Evolutionary conservation across 1,140 invertebrate species (phyloP).

Genomic region (Lepidostoma basale): DNA sequence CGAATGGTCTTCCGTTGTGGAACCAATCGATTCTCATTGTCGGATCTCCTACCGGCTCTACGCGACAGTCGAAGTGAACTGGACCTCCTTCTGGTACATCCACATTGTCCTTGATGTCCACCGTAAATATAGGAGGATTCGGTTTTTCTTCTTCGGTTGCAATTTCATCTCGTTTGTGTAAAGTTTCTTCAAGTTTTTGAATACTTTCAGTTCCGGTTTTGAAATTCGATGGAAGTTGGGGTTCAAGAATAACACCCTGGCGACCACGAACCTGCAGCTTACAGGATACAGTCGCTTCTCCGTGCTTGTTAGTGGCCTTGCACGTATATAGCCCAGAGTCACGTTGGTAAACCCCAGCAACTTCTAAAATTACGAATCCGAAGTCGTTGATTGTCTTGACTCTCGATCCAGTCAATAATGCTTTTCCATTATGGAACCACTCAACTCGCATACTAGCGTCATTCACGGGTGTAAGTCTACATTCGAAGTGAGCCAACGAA

Average conservation of each 20-base stretch:
- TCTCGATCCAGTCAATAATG: constrained; percentile 83
- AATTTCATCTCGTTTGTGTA: constrained; percentile 87
- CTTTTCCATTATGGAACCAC: constrained; percentile 96
- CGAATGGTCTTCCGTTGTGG: constrained; percentile 87
- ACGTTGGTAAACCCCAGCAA: constrained; percentile 84
- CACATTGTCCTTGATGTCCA: constrained; percentile 81
- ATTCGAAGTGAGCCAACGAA: constrained; percentile 90
- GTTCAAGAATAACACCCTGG: constrained; percentile 87
- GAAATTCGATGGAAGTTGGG: constrained; percentile 87
- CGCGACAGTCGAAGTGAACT: constrained; percentile 89
- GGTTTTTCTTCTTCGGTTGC: constrained; percentile 81
- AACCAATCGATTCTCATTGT: constrained; percentile 94
- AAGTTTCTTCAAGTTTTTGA: constrained; percentile 86
- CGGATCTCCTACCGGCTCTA: constrained; percentile 85
- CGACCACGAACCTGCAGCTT: constrained; percentile 83
- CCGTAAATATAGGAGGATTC: constrained; percentile 83
- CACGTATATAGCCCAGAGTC: constrained; percentile 91
- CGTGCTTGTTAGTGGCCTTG: constrained; percentile 89
- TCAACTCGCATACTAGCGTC: constrained; percentile 93
- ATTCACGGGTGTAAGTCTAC: constrained; percentile 85
- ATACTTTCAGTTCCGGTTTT: constrained; percentile 86
- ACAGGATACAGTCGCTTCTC: constrained; percentile 86
- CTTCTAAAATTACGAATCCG: constrained; percentile 91
- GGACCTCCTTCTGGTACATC: constrained; percentile 86
- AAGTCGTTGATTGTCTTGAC: constrained; percentile 93